These are phyloP conservation scores for Neocrepidodera transversa DNA, from an alignment of 2,888 invertebrate genomes.

Conservation along the genomic window DNA sequence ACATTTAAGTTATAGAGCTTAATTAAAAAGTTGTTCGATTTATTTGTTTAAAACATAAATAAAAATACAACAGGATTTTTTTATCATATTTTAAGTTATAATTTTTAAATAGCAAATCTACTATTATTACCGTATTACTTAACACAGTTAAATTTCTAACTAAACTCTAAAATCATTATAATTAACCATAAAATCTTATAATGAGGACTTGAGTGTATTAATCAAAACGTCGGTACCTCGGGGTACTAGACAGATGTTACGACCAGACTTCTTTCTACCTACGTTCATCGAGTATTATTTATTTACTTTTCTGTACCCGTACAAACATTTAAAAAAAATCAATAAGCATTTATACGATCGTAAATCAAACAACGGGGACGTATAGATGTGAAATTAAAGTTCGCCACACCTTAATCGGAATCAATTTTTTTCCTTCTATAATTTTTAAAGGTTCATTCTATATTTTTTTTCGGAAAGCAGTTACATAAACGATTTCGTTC, in stretches of 20 bases:
- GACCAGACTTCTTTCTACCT: constrained; percentile 34
- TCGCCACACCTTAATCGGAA: constrained; percentile 17
- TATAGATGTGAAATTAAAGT: constrained; percentile 12
- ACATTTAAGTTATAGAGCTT: too few species aligned
- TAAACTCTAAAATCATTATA: too few species aligned
- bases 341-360: constrained; percentile 17
- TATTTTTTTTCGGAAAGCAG: constrained; percentile 31
- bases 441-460: too few species aligned
- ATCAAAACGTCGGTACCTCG: constrained; percentile 46
- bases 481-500: constrained; percentile 38
- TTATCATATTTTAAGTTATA: too few species aligned
- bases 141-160: too few species aligned
- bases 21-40: too few species aligned
- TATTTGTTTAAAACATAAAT: too few species aligned
- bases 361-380: constrained; percentile 15
- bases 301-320: constrained; percentile 22
- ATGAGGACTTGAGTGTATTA: constrained; percentile 47
- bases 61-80: too few species aligned
- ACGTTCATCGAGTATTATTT: constrained; percentile 36
- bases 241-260: constrained; percentile 45
- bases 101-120: too few species aligned
- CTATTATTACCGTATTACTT: too few species aligned
- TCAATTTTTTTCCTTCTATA: too few species aligned
- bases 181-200: constrained; percentile 47
- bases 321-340: constrained; percentile 13